Conservation (phyloP, 2,888 invertebrate species). For the Steromphala cineraria region DNA sequence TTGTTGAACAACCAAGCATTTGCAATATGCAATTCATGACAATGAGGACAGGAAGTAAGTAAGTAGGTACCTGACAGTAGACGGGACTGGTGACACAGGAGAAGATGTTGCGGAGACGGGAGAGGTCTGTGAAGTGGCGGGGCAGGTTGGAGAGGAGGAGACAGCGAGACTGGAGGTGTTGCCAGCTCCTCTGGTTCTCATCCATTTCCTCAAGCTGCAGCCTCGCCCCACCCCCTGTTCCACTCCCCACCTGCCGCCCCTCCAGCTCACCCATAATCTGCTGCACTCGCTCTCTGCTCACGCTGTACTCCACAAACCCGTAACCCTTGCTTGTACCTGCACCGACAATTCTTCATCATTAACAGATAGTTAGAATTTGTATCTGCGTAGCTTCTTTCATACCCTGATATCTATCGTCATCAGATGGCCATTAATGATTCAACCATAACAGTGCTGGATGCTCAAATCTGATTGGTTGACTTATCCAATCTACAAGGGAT, state of each 20-base stretch:
- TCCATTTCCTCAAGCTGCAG: constrained; percentile 78
- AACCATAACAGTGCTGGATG: too few relatives aligned
- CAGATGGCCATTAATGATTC: too few relatives aligned
- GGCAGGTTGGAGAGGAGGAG: constrained; percentile 78
- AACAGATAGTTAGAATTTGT: too few relatives aligned
- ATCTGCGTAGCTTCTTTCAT: too few relatives aligned
- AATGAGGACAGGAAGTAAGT: not conserved
- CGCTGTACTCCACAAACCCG: constrained; percentile 78
- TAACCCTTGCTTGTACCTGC: constrained; percentile 78
- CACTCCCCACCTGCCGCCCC: constrained; percentile 73
- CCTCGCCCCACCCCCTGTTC: constrained; percentile 68
- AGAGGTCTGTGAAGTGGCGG: constrained; percentile 77
- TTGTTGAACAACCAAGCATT: too few relatives aligned
- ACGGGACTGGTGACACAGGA: constrained; percentile 77
- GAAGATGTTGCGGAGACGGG: constrained; percentile 77
- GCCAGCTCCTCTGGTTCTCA: constrained; percentile 73
- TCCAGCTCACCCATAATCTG: constrained; percentile 77
- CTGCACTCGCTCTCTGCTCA: constrained; percentile 76
- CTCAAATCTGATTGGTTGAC: too few relatives aligned
- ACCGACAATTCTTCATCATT: not conserved
- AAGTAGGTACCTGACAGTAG: constrained; percentile 77
- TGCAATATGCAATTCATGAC: too few relatives aligned
- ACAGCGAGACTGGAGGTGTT: constrained; percentile 78
- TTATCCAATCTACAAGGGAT: too few relatives aligned
- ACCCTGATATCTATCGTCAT: too few relatives aligned